phyloP scores from a whole-genome alignment of 2,888 invertebrate species.

The Lepidonotus clava region DNA sequence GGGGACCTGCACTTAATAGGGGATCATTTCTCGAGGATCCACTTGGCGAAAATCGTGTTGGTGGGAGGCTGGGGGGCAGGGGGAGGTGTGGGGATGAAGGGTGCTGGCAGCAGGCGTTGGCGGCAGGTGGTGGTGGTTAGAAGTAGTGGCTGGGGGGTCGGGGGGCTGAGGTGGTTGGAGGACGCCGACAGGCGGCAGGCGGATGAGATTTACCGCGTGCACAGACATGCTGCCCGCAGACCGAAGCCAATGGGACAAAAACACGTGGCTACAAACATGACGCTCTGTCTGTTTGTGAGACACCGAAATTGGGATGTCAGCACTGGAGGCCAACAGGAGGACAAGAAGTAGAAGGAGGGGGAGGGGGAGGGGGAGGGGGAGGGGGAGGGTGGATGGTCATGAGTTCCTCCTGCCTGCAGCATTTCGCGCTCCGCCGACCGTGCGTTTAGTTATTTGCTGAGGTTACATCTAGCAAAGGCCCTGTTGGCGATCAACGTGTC shows the following conservation, averaged over 20 bases:
- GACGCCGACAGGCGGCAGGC: not conserved
- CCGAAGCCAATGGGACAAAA: too few species aligned
- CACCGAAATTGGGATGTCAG: not conserved
- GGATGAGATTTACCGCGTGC: not conserved
- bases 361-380: not conserved
- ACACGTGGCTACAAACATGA: too few species aligned
- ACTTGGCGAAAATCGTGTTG: slow-evolving; percentile 2
- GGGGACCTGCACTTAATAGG: slow-evolving; percentile 17
- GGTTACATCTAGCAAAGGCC: not conserved
- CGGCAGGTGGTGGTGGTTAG: not conserved
- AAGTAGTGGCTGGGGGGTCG: not conserved
- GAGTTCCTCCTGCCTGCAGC: not conserved
- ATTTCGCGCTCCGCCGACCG: not conserved
- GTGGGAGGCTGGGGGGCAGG: too few species aligned
- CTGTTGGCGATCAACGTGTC: not conserved
- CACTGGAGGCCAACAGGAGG: not conserved
- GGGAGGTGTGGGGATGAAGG: too few species aligned
- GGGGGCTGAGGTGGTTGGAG: not conserved
- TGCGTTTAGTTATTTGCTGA: not conserved
- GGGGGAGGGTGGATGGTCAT: not conserved
- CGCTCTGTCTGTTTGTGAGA: not conserved
- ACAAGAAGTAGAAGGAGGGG: not conserved
- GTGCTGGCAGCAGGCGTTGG: not conserved
- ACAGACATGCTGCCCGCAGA: too few species aligned
- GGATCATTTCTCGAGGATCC: slow-evolving; percentile 31